Percentiles rank a stretch among this genome's conserved stretches.
phyloP scores from a whole-genome alignment of 2,113 vertebrate genomes.

The cat (Felis catus) region F.catus_Fca126_mat1.0 CM031416.1:94776001-94776500 shows the following conservation, averaged over 20 bases:
- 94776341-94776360: neutral
- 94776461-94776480: constrained; percentile 36
- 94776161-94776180: neutral
- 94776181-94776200: neutral
- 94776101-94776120: constrained; percentile 14
- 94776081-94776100: neutral
- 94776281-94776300: neutral
- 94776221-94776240: neutral
- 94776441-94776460: constrained; percentile 31
- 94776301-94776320: neutral
- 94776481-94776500: constrained; percentile 49
- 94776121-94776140: neutral
- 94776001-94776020: constrained; percentile 77
- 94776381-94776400: neutral
- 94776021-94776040: neutral
- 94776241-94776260: neutral
- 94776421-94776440: constrained; percentile 20
- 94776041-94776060: neutral
- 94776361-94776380: neutral
- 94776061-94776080: neutral
- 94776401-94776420: neutral
- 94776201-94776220: neutral
- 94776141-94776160: neutral
- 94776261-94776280: neutral
- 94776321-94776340: neutral